These are phyloP conservation scores for Eulimnadia texana DNA, from an alignment of 1,140 invertebrate species.

Conservation along the genomic window DNA sequence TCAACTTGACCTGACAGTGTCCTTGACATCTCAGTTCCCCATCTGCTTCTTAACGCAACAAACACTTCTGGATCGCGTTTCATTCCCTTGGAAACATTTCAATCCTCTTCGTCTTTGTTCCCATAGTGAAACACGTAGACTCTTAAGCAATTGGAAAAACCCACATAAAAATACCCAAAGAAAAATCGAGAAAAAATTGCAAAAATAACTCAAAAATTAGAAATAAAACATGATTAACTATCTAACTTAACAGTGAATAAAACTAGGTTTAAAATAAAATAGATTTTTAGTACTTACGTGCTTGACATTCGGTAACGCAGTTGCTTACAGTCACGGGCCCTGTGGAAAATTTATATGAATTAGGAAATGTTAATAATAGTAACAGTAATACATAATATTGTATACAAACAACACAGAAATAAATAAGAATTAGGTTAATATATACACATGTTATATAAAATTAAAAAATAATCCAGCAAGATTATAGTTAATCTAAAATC, in stretches of 20 bases:
- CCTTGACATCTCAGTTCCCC: background rate
- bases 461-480: no score
- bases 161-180: no score
- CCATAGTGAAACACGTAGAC: no score
- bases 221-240: background rate
- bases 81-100: background rate
- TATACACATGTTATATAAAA: no score
- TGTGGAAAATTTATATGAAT: background rate
- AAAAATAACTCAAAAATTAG: background rate
- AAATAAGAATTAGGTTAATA: no score
- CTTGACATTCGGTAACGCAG: constrained; percentile 11
- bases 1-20: background rate
- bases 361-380: background rate
- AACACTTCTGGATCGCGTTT: background rate
- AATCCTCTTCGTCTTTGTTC: background rate
- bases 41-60: background rate
- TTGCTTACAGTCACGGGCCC: constrained; percentile 8
- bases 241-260: background rate
- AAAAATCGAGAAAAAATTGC: no score
- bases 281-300: constrained; percentile 10
- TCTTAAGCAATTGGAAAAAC: background rate
- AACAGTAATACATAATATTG: background rate
- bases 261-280: background rate
- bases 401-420: background rate
- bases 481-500: no score